Conservation (phyloP, 92 coral and sea anemone species). For the Epizoanthus ramosus region DNA sequence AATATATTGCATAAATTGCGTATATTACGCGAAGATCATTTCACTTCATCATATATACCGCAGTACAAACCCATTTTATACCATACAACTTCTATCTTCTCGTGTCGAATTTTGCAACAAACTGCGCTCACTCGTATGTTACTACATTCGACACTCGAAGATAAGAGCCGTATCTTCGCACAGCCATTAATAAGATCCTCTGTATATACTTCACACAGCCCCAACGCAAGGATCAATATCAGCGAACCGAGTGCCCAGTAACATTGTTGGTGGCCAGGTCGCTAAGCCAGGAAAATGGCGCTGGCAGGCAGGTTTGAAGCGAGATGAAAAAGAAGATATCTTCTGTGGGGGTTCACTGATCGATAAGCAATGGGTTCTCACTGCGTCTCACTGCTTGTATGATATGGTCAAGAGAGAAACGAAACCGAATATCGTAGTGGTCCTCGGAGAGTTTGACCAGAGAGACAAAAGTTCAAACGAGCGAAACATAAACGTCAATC, state of each 20-base stretch:
- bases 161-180: too few species aligned
- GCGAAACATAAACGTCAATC: slow-evolving; percentile 6
- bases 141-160: too few species aligned
- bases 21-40: too few species aligned
- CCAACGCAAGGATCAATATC: not conserved
- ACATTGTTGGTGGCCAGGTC: slow-evolving; percentile 58
- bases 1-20: too few species aligned
- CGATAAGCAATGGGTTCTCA: slow-evolving; percentile 53
- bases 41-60: too few species aligned
- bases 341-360: slow-evolving; percentile 64
- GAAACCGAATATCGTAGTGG: slow-evolving; percentile 35
- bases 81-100: too few species aligned
- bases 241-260: slow-evolving; percentile 42
- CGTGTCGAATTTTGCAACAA: too few species aligned
- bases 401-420: slow-evolving; percentile 48
- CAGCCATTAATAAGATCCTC: too few species aligned
- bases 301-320: slow-evolving; percentile 66
- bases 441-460: slow-evolving; percentile 34
- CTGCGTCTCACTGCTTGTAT: slow-evolving; percentile 62
- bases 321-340: slow-evolving; percentile 36
- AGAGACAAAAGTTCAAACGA: slow-evolving; percentile 18
- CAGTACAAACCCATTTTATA: too few species aligned
- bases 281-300: slow-evolving; percentile 60
- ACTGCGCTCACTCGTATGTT: too few species aligned
- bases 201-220: not conserved